These are phyloP conservation scores for Macropodus opercularis DNA, from an alignment of 2,797 vertebrate genomes.

Conservation along the genomic window DNA sequence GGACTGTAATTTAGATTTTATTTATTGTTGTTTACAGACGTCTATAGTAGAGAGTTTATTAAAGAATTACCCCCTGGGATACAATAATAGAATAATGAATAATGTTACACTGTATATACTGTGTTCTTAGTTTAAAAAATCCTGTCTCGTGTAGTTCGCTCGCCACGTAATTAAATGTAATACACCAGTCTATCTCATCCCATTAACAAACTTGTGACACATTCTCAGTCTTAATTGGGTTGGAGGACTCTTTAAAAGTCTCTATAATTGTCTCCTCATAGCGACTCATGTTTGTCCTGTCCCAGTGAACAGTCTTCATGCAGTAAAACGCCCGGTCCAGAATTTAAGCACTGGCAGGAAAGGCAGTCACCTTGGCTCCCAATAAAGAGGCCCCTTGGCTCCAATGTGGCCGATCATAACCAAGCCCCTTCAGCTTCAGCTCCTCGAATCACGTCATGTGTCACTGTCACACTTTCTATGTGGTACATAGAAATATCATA, in stretches of 20 bases:
- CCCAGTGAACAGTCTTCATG: constrained; percentile 27
- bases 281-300: constrained; percentile 23
- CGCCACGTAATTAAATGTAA: neutral
- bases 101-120: no score
- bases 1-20: no score
- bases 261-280: constrained; percentile 34
- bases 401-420: constrained; percentile 40
- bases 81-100: no score
- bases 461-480: constrained; percentile 23
- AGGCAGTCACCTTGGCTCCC: constrained; percentile 36
- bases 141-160: neutral
- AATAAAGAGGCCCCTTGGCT: constrained; percentile 30
- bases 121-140: neutral
- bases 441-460: constrained; percentile 51
- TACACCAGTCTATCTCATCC: neutral
- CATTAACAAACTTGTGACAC: constrained; percentile 14
- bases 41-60: no score
- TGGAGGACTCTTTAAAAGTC: constrained; percentile 30
- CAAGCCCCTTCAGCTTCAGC: constrained; percentile 27
- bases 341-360: constrained; percentile 44
- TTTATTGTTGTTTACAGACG: no score
- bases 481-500: constrained; percentile 23
- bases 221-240: constrained; percentile 13
- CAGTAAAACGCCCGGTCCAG: constrained; percentile 40
- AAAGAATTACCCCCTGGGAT: no score